Evolutionary conservation across 2,113 vertebrate genomes (phyloP), one percentile per base, ranked within the genome.

Genomic region (Nyctibius bracteatus): DNA sequence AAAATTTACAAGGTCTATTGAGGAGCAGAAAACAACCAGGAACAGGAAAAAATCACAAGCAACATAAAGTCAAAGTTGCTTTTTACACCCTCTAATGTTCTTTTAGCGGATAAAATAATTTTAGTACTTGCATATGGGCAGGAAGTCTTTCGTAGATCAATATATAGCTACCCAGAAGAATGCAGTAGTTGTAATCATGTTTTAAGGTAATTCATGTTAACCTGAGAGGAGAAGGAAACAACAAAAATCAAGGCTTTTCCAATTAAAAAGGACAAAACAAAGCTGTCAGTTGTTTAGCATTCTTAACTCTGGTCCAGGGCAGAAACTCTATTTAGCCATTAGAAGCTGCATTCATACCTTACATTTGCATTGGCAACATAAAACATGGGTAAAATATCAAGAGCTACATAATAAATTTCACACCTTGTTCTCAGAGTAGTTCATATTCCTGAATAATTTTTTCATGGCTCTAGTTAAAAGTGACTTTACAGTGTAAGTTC

Each of bases 331-430:
- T 12, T 85, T 47, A 85, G n/a, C 39, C 28, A 47, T 8, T n/a
- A 89, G 57, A 83, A 83, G 66, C 81, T 81, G 28, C 44, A 63
- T 49, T 93, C 51, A 63, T 63, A 70, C 23, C 19, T 51, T 39
- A 1, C 49, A 92, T 92, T 96, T 96, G 77, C 86, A 74, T 8
- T 92, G 90, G 93, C 85, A 91, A 41, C 54, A 81, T n/a, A 92
- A 82, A 96, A 92, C 30, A 62, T 14, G 15, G 80, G 77, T 54
- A 83, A 94, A 93, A 84, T 87, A 94, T 61, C 81, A 90, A 93
- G 77, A 84, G 27, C 65, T 82, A 51, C 61, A 41, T 65, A 82
- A 81, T 85, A 87, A 86, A 95, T 89, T 90, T 96, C 62, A 81
- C 90, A 94, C 83, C 89, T 96, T 87, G 52, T 58, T 96, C 68